Base-by-base conservation (phyloP, 2,888 invertebrate genomes). In the Stenolophus ochropezus region DNA sequence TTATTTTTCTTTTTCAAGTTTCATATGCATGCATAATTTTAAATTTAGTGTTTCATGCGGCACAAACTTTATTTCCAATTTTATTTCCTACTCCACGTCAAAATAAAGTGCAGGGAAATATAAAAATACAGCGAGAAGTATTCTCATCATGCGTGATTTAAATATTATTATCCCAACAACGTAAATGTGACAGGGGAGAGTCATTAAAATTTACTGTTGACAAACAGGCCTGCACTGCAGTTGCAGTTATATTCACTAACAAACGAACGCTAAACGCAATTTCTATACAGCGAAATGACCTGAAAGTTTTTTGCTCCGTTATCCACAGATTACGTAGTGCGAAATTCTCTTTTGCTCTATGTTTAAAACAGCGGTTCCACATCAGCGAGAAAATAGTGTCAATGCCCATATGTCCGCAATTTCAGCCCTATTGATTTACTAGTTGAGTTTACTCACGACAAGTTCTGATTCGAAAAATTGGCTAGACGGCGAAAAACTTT, bases 281-380 rank as follows among this genome's bases (percentile, higher is more conserved):
- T 61, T 61, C 61, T 61, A 61, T 61, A 14, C 25, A 61, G 61
- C 25, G 61, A 61, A 61, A 61, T 25, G 61, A 61, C 23, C 61
- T 14, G n/a, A 61, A 25, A 27, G 25, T 61, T 61, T 61, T 58
- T 61, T 61, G 61, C 61, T n/a, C 23, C 61, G 61, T 61, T 61
- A 61, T 61, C 61, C 61, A 25, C 25, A 61, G 61, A 27, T 61
- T 61, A 61, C 61, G 23, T 61, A n/a, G n/a, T 25, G 25, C 61
- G 23, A 61, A 61, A 56, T 56, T 20, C 56, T 56, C 56, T 61
- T 61, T 6, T 49, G 49, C 20, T 8, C 5, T 11, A 61, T 61
- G 61, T 61, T 58, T 61, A 61, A 11, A 61, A n/a, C 61, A 61
- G 61, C 23, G 21, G 23, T 14, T 14, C 25, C 33, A 42, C 1